Conservation (phyloP, 2,113 vertebrate species). For the Poeciliopsis retropinna region DNA sequence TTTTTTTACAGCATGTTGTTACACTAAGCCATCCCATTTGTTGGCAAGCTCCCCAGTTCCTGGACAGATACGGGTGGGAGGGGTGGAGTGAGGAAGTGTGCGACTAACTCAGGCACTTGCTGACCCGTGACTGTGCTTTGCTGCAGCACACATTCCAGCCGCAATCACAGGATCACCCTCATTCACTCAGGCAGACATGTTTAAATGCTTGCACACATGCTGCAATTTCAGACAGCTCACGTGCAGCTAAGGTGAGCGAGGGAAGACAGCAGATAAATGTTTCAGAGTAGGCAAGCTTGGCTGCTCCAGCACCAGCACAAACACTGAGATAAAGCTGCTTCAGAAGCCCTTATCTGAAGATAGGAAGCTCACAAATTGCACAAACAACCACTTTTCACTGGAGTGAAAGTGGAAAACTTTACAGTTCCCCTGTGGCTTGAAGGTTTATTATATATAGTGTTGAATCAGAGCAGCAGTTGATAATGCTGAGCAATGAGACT, state of each 20-base stretch:
- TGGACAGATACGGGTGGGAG: constrained; percentile 13
- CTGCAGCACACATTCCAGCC: constrained; percentile 52
- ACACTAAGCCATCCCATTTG: constrained; percentile 19
- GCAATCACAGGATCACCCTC: constrained; percentile 51
- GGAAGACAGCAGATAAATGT: constrained; percentile 17
- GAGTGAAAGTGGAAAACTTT: constrained; percentile 41
- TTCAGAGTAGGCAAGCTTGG: constrained; percentile 14
- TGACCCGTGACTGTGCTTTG: constrained; percentile 56
- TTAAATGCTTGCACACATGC: constrained; percentile 4
- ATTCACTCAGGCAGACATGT: constrained; percentile 28
- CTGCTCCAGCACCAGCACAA: constrained; percentile 39
- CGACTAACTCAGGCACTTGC: constrained; percentile 28
- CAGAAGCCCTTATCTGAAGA: constrained; percentile 43
- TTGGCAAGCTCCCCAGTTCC: constrained; percentile 50
- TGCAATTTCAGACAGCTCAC: neutral
- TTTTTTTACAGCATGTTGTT: constrained; percentile 27
- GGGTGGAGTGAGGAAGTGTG: neutral
- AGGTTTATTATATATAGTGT: constrained; percentile 29
- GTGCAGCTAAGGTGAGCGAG: constrained; percentile 3
- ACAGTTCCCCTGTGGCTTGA: constrained; percentile 42
- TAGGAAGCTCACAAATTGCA: constrained; percentile 48
- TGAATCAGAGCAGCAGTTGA: constrained; percentile 21
- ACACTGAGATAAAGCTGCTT: constrained; percentile 40
- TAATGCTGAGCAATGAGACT: neutral
- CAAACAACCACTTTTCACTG: constrained; percentile 23